These are phyloP conservation scores for Ganaspis brasiliensis DNA, from an alignment of 2,888 invertebrate genomes.

Conservation along the genomic window DNA sequence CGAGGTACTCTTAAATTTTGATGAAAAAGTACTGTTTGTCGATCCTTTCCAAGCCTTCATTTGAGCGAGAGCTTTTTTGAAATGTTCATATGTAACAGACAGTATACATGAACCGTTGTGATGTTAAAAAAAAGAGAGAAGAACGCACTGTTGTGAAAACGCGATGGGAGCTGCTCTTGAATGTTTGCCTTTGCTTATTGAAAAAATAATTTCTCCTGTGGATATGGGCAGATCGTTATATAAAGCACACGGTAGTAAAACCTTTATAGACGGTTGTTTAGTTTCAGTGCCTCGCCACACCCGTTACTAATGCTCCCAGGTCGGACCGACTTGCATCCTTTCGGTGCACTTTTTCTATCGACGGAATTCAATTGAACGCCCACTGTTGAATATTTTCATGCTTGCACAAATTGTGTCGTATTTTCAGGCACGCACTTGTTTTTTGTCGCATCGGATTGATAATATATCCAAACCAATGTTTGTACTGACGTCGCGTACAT, in stretches of 20 bases:
- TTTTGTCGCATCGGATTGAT: background rate
- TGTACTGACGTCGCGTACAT: background rate
- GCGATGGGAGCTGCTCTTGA: conserved; percentile 47
- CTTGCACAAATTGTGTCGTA: conserved; percentile 59
- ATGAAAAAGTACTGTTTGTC: conserved; percentile 31
- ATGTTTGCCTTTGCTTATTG: conserved; percentile 61
- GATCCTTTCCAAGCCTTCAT: conserved; percentile 11
- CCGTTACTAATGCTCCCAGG: conserved; percentile 46
- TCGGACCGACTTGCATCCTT: conserved; percentile 29
- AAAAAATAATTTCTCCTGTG: conserved; percentile 58
- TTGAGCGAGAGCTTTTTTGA: conserved; percentile 10
- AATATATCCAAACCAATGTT: conserved; percentile 4
- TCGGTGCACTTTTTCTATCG: conserved; percentile 17
- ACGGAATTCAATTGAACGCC: conserved; percentile 47
- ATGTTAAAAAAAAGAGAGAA: conserved; percentile 44
- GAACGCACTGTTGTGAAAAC: conserved; percentile 23
- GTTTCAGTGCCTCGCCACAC: conserved; percentile 50
- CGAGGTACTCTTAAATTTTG: conserved; percentile 10
- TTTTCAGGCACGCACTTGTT: conserved; percentile 14
- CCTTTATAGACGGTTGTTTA: conserved; percentile 55
- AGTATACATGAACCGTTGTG: conserved; percentile 20
- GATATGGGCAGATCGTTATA: conserved; percentile 56
- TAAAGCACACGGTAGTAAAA: conserved; percentile 58
- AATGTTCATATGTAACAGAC: conserved; percentile 11
- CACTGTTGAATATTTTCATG: conserved; percentile 57